Evolutionary conservation across 2,888 invertebrate species (phyloP), one percentile per base, ranked within the genome.

Genomic region (Cylindroiulus punctatus): DNA sequence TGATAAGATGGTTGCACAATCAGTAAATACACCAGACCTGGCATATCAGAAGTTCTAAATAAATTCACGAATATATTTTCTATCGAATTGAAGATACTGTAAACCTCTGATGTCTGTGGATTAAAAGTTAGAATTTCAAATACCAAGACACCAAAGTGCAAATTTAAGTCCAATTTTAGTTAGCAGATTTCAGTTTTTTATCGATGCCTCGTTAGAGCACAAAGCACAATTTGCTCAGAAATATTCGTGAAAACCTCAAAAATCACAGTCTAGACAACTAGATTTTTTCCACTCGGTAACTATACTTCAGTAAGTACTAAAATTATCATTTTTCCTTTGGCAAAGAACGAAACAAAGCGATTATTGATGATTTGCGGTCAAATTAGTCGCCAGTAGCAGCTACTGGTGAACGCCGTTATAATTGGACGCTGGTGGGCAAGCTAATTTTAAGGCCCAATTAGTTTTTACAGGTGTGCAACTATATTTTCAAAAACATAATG

Each of bases 361-460:
- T 65, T 65, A 65, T 65, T 26, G 65, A 65, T 65, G 26, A 10
- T 65, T 65, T 65, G 65, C 10, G 65, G 26, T 10, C 7, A 65
- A 65, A 65, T 65, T 65, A 65, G 65, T 65, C 65, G 26, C 8
- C 26, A 26, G 65, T 65, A n/a, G 19, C 5, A n/a, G 19, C 52
- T 52, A n/a, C 52, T 52, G n/a, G 19, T 52, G 52, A 52, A 52
- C 19, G 5, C 22, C 7, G 57, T 65, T 65, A 65, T 65, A 65
- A 65, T 65, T 65, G 65, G 65, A 22, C 65, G 26, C n/a, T 65
- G 22, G 65, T 65, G 65, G n/a, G 65, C 65, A 26, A 65, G 26
- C 22, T 65, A 22, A 22, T 65, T 44, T 4, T 65, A 65, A 65
- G 65, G 65, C 65, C 65, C 65, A 65, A 65, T 65, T 65, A 65